These are phyloP conservation scores for Terebella lapidaria DNA, from an alignment of 2,888 invertebrate species.

Conservation along the genomic window DNA sequence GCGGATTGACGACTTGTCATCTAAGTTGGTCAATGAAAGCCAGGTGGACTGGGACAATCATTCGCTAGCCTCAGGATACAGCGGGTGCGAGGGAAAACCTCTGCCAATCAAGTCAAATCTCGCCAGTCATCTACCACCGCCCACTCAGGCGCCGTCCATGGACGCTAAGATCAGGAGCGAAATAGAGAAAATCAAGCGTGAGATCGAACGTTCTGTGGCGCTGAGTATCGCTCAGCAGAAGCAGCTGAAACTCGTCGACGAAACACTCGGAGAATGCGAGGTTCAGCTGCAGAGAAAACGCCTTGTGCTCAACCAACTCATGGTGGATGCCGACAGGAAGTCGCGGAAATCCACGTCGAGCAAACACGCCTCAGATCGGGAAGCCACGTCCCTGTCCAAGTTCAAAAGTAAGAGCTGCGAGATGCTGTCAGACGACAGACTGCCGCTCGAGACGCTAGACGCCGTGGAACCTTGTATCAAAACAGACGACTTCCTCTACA, in stretches of 20 bases:
- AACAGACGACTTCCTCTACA: not conserved
- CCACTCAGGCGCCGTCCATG: too few species aligned
- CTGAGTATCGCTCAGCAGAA: constrained; percentile 30
- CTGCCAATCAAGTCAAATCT: not conserved
- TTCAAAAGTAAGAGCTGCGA: not conserved
- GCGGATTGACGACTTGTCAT: not conserved
- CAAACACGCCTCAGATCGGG: too few species aligned
- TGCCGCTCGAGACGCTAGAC: not conserved
- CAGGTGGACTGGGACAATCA: constrained; percentile 16
- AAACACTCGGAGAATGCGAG: constrained; percentile 36
- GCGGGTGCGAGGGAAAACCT: not conserved
- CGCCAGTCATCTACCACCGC: too few species aligned
- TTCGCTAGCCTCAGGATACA: not conserved
- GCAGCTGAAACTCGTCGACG: constrained; percentile 40
- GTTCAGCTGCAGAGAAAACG: constrained; percentile 37
- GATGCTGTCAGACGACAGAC: not conserved
- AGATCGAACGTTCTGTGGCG: not conserved
- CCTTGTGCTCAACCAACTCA: not conserved
- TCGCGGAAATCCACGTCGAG: not conserved
- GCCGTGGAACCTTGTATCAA: too few species aligned
- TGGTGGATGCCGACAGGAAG: not conserved
- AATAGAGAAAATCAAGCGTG: not conserved
- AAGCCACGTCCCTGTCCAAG: not conserved
- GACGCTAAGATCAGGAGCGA: not conserved
- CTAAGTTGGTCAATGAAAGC: not conserved